A percentile compares a stretch with the other conserved stretches of the same genome.
phyloP scores from a whole-genome alignment of 2,888 invertebrate genomes.

The Lepidochrysops patricia region DNA sequence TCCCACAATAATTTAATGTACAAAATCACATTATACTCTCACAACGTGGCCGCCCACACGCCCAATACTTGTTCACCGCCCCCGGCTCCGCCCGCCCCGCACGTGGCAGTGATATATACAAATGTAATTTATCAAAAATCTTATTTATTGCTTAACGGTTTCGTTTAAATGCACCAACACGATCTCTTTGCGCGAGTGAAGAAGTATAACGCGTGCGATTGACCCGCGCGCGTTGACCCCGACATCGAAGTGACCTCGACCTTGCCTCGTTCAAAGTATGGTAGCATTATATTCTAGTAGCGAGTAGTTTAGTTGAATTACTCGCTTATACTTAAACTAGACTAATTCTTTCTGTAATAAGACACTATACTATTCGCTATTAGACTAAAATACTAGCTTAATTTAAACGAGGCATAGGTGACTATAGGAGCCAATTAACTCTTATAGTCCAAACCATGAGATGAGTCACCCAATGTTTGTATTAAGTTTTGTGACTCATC shows the following conservation, averaged over 20 bases:
- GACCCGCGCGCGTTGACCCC: background rate
- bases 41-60: constrained; percentile 9
- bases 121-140: constrained; percentile 27
- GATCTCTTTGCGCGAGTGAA: constrained; percentile 35
- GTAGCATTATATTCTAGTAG: background rate
- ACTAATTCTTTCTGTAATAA: background rate
- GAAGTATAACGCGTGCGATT: constrained; percentile 35
- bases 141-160: constrained; percentile 44
- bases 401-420: background rate
- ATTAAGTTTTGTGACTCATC: too few relatives aligned
- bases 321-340: background rate
- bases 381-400: background rate
- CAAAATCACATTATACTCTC: constrained; percentile 18
- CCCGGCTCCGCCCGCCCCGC: constrained; percentile 38
- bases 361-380: background rate
- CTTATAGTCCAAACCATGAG: too few relatives aligned
- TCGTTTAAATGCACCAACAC: constrained; percentile 53
- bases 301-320: background rate
- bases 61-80: constrained; percentile 17
- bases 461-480: too few relatives aligned
- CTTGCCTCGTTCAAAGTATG: background rate
- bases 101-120: constrained; percentile 55
- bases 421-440: background rate
- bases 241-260: background rate
- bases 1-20: constrained; percentile 18